Percentiles rank a stretch among this genome's conserved stretches.
Conservation (phyloP, 1,140 invertebrate genomes). For the Atta texana region DNA sequence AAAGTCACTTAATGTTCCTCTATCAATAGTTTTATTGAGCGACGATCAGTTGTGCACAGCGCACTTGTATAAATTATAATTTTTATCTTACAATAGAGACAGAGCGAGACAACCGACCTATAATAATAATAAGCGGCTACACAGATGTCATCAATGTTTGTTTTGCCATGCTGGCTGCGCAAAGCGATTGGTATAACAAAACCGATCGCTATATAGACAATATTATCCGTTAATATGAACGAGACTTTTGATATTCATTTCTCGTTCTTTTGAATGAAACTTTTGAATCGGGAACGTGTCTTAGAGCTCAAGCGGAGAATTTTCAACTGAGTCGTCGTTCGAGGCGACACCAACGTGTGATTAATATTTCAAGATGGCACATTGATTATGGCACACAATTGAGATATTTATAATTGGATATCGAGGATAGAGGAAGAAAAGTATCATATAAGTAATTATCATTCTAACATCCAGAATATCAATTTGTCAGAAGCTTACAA, state of each 20-base stretch:
- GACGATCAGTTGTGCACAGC: background rate
- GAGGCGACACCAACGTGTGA: background rate
- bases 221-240: background rate
- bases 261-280: background rate
- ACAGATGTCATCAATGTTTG: conserved; percentile 29
- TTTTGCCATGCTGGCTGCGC: background rate
- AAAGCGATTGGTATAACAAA: conserved; percentile 20
- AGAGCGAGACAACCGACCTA: conserved; percentile 31
- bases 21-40: conserved; percentile 42
- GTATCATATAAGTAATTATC: background rate
- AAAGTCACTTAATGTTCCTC: conserved; percentile 29
- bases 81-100: conserved; percentile 6
- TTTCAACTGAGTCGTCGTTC: conserved; percentile 14
- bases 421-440: background rate
- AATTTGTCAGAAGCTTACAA: background rate
- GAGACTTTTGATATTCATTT: conserved; percentile 21
- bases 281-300: conserved; percentile 7
- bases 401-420: background rate
- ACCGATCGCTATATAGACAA: conserved; percentile 11
- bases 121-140: conserved; percentile 22
- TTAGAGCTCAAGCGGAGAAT: background rate
- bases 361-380: background rate
- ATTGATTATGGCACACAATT: background rate
- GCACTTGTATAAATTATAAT: conserved; percentile 56
- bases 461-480: background rate